A percentile compares a stretch with the other conserved stretches of the same genome.
These are phyloP conservation scores for Montipora foliosa DNA, from an alignment of 64 coral and sea anemone genomes.

Conservation along the genomic window DNA sequence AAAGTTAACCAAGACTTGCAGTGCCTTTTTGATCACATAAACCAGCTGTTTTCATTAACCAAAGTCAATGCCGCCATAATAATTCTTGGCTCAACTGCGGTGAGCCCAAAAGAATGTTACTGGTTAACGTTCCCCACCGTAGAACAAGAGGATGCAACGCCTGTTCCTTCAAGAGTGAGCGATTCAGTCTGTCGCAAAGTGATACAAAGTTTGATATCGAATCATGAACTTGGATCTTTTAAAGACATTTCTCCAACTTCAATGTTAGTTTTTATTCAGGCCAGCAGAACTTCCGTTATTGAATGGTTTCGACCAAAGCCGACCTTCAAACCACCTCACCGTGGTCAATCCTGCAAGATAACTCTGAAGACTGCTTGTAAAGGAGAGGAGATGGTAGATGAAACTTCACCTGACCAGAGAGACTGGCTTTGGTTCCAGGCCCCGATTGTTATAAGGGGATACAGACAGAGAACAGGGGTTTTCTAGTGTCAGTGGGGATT, in stretches of 20 bases:
- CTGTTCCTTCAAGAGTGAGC: slow-evolving; percentile 6
- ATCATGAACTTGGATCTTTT: slow-evolving; percentile 66
- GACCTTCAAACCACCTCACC: slow-evolving; percentile 81
- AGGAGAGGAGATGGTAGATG: slow-evolving; percentile 21
- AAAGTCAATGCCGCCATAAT: slow-evolving; percentile 51
- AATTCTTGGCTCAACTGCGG: slow-evolving; percentile 71
- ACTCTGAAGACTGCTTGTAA: slow-evolving; percentile 18
- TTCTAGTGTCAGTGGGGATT: not conserved
- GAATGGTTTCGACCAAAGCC: slow-evolving; percentile 92
- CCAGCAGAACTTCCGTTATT: slow-evolving; percentile 47
- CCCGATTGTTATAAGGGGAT: slow-evolving; percentile 79
- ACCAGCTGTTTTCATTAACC: slow-evolving; percentile 41
- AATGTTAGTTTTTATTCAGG: slow-evolving; percentile 77
- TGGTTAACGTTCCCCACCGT: slow-evolving; percentile 38
- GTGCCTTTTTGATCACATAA: slow-evolving; percentile 63
- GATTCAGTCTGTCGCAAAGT: slow-evolving; percentile 80
- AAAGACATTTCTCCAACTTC: slow-evolving; percentile 91
- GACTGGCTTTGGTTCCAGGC: slow-evolving; percentile 89
- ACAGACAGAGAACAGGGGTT: slow-evolving; percentile 5
- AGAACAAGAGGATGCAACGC: not conserved
- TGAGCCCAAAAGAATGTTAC: slow-evolving; percentile 80
- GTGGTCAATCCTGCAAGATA: slow-evolving; percentile 79
- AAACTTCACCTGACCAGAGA: not conserved
- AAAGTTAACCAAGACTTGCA: slow-evolving; percentile 70
- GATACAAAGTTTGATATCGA: slow-evolving; percentile 82